Conservation (phyloP, 2,888 invertebrate genomes). For the Eupeodes latifasciatus region DNA sequence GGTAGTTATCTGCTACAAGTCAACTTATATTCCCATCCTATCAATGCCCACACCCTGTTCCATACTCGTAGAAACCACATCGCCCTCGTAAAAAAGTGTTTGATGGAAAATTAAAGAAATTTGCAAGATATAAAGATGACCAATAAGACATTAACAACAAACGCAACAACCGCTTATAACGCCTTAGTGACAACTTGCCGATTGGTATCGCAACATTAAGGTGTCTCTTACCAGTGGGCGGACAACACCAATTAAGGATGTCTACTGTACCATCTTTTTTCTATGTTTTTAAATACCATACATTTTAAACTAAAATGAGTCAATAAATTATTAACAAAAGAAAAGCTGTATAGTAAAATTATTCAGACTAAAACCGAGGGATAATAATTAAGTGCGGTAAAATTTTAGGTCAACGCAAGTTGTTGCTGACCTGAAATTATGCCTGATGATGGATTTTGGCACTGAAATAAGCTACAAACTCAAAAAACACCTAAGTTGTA, state of each 20-base stretch:
- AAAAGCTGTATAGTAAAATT: neutral
- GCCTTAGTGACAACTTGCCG: neutral
- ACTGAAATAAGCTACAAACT: neutral
- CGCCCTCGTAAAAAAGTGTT: conserved; percentile 23
- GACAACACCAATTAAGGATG: conserved; percentile 13
- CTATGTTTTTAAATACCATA: neutral
- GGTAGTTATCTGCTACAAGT: neutral
- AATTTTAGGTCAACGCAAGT: neutral
- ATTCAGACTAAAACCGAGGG: neutral
- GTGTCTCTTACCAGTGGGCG: conserved; percentile 16
- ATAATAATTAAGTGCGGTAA: neutral
- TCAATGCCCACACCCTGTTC: neutral
- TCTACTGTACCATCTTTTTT: neutral
- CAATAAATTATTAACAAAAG: neutral
- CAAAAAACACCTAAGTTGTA: neutral
- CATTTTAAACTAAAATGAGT: neutral
- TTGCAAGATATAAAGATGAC: neutral
- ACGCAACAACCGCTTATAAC: neutral
- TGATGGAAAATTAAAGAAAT: neutral
- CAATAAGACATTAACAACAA: conserved; percentile 10
- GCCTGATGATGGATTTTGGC: neutral
- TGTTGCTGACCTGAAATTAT: neutral
- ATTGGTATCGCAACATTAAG: conserved; percentile 8
- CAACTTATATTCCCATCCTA: neutral
- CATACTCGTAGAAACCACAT: neutral